A percentile compares a stretch with the other conserved stretches of the same genome.
These are phyloP conservation scores for Polylopha cassiicola DNA, from an alignment of 2,888 invertebrate genomes.

Conservation along the genomic window DNA sequence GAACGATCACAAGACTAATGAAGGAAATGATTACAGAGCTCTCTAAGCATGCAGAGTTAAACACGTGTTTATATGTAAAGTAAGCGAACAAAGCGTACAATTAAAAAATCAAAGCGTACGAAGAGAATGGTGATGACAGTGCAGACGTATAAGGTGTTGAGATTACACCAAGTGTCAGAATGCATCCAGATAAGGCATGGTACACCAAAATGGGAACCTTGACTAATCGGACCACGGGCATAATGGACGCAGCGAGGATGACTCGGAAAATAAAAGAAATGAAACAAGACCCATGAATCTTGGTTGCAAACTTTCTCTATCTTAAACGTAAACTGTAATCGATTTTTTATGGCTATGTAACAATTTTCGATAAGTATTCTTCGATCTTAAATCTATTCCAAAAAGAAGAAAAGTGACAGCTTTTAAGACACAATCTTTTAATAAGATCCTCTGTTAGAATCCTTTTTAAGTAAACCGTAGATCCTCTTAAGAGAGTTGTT, in stretches of 20 bases:
- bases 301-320: too few relatives aligned
- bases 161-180: conserved; percentile 56
- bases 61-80: conserved; percentile 12
- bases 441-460: conserved; percentile 19
- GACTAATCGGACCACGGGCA: conserved; percentile 59
- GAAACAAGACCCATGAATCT: too few relatives aligned
- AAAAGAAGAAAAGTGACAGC: too few relatives aligned
- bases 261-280: conserved; percentile 7
- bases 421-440: conserved; percentile 18
- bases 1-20: conserved; percentile 6
- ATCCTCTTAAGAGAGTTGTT: conserved; percentile 22
- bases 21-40: conserved; percentile 14
- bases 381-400: too few relatives aligned
- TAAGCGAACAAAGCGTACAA: conserved; percentile 39
- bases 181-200: conserved; percentile 47
- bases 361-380: too few relatives aligned
- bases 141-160: conserved; percentile 54
- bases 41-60: conserved; percentile 17
- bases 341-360: too few relatives aligned
- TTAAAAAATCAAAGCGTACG: conserved; percentile 50
- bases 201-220: conserved; percentile 59
- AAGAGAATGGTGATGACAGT: conserved; percentile 58
- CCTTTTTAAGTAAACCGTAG: conserved; percentile 34
- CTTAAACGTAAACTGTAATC: too few relatives aligned
- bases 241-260: conserved; percentile 21